These are phyloP conservation scores for Teleogryllus occipitalis DNA, from an alignment of 1,140 invertebrate genomes.

Conservation along the genomic window DNA sequence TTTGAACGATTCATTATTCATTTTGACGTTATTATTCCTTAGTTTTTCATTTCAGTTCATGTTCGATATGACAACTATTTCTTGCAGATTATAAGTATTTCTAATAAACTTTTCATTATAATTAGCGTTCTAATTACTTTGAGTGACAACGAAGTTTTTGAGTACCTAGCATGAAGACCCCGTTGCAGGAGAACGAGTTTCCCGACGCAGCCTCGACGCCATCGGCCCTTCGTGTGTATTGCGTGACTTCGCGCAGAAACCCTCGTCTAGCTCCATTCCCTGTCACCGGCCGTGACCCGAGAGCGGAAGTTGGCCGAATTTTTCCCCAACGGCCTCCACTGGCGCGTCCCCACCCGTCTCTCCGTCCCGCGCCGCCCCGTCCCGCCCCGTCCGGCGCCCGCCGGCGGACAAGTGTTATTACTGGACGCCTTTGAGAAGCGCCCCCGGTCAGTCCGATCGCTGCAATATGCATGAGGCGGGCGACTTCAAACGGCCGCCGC, in stretches of 20 bases:
- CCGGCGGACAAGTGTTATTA: background rate
- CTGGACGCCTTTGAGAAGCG: constrained; percentile 2
- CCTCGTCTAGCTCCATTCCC: too few relatives aligned
- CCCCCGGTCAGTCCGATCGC: background rate
- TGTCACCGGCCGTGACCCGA: background rate
- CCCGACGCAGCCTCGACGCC: too few relatives aligned
- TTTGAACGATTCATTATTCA: background rate
- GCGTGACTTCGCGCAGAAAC: too few relatives aligned
- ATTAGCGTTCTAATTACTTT: background rate
- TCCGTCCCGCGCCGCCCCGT: background rate
- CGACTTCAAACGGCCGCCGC: background rate
- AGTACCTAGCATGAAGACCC: background rate
- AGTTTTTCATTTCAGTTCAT: background rate
- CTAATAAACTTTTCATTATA: background rate
- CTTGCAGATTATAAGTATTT: background rate
- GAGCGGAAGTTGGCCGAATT: background rate
- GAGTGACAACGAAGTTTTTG: background rate
- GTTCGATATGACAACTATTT: background rate
- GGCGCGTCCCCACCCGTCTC: background rate
- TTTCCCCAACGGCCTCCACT: background rate
- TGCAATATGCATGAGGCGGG: background rate
- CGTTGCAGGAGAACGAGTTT: background rate
- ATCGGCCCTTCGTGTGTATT: too few relatives aligned
- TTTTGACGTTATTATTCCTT: background rate
- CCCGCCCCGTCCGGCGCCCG: too few relatives aligned